These are phyloP conservation scores for Tinamus guttatus DNA, from an alignment of 2,113 vertebrate species.

Conservation along the genomic window DNA sequence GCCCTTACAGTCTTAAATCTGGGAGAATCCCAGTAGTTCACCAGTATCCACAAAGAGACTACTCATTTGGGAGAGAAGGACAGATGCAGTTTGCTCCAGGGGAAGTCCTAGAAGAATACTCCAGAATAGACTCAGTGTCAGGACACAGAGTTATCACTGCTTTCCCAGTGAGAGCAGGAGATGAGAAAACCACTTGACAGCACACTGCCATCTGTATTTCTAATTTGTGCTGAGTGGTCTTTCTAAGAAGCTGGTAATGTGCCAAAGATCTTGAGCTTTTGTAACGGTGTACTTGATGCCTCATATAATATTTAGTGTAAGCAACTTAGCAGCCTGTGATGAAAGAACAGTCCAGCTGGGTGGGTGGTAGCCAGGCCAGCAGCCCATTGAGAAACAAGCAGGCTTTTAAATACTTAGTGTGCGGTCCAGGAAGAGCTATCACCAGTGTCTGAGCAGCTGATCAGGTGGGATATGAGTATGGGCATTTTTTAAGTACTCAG, in stretches of 20 bases:
- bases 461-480: neutral
- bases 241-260: neutral
- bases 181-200: neutral
- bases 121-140: neutral
- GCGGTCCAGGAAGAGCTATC: neutral
- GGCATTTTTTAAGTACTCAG: neutral
- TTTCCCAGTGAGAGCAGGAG: neutral
- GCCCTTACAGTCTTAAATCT: neutral
- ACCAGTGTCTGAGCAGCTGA: neutral
- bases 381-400: constrained; percentile 10
- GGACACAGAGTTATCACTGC: accelerated
- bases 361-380: constrained; percentile 41
- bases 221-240: constrained; percentile 6
- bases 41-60: neutral
- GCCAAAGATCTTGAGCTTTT: constrained; percentile 10
- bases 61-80: neutral
- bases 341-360: constrained; percentile 42
- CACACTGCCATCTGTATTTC: constrained; percentile 1
- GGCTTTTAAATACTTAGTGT: constrained; percentile 13
- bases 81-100: neutral
- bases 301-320: constrained; percentile 56
- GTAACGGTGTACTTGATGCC: constrained; percentile 46
- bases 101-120: neutral
- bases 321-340: constrained; percentile 21
- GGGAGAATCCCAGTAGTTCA: neutral